These are phyloP conservation scores for Dryobates pubescens DNA, from an alignment of 2,797 vertebrate species.

Conservation along the genomic window DNA sequence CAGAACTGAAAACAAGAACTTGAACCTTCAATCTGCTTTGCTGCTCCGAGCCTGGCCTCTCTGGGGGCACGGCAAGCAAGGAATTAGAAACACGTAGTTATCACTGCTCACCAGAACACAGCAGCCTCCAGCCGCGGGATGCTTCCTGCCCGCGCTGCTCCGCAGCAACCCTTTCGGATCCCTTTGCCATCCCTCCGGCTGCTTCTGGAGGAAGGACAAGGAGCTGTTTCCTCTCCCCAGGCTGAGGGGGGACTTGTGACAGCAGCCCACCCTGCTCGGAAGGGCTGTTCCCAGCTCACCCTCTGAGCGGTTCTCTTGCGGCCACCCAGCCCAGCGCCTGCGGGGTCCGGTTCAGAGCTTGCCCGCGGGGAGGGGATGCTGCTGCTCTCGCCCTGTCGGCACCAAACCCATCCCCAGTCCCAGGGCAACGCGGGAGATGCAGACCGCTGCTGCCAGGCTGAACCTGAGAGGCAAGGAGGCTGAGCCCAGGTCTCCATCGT, in stretches of 20 bases:
- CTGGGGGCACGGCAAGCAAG: slow-evolving; percentile 22
- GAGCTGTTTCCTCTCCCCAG: neutral
- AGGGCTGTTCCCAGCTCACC: neutral
- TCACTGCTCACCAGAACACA: slow-evolving; percentile 16
- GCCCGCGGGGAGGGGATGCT: neutral
- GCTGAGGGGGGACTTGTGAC: neutral
- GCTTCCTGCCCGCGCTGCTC: neutral
- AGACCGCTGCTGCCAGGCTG: accelerated
- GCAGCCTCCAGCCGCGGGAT: neutral
- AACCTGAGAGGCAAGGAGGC: neutral
- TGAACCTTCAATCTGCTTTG: slow-evolving; percentile 26
- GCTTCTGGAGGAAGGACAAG: neutral
- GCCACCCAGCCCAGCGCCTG: neutral
- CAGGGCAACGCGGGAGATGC: neutral
- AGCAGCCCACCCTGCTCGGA: accelerated
- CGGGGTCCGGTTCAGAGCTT: accelerated
- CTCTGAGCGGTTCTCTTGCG: accelerated
- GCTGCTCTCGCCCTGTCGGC: neutral
- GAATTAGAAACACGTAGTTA: slow-evolving; percentile 40
- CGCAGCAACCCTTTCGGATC: neutral
- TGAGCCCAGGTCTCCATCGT: accelerated
- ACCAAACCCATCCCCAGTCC: neutral
- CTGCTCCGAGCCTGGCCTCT: slow-evolving; percentile 62
- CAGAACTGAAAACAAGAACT: slow-evolving; percentile 18
- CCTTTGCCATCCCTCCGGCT: neutral